Percentiles rank a stretch among this genome's conserved stretches.
Evolutionary conservation across 2,797 vertebrate genomes (phyloP).

Genomic region (Gymnoscopelus microlampas): DNA sequence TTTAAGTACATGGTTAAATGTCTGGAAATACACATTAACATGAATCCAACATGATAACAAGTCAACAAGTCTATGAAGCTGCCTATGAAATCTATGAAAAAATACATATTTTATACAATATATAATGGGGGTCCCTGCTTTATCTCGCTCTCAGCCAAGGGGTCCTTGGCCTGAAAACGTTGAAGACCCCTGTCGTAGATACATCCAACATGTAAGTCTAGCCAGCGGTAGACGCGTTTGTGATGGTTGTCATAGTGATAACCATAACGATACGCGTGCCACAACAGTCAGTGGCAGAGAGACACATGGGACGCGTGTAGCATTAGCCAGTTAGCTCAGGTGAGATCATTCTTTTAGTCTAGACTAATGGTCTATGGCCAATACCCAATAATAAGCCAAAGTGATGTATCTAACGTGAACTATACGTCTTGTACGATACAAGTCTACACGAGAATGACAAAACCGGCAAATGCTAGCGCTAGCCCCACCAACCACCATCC

Average conservation of each 20-base stretch:
- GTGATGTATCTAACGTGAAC: not conserved
- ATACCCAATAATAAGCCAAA: not conserved
- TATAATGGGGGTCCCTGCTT: too few relatives aligned
- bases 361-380: not conserved
- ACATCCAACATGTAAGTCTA: not conserved
- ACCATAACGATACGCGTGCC: constrained; percentile 1
- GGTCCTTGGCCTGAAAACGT: too few relatives aligned
- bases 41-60: too few relatives aligned
- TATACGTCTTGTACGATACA: not conserved
- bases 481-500: not conserved
- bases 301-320: not conserved
- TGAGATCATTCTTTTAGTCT: not conserved
- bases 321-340: not conserved
- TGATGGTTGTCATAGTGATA: constrained; percentile 78
- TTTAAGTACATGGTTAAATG: too few relatives aligned
- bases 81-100: too few relatives aligned
- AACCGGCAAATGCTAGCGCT: not conserved
- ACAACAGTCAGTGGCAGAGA: constrained; percentile 24
- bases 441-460: fast-evolving
- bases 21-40: too few relatives aligned
- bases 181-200: too few relatives aligned
- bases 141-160: too few relatives aligned
- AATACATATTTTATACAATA: too few relatives aligned
- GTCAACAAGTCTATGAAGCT: too few relatives aligned
- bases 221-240: not conserved